Conservation (phyloP, 2,888 invertebrate species). For the Cenopis cana region DNA sequence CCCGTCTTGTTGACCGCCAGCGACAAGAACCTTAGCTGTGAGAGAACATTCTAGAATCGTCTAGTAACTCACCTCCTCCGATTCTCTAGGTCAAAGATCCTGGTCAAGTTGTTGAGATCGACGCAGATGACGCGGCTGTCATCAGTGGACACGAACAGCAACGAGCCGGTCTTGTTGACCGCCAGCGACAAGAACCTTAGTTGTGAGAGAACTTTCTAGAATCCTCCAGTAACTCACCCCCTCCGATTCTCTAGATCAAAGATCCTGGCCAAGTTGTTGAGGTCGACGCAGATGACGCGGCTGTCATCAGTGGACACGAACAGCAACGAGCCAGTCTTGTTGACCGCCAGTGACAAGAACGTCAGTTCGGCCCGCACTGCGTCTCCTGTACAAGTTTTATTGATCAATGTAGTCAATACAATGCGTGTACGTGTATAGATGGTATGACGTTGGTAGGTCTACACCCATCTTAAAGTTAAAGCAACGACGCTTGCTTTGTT, state of each 20-base stretch:
- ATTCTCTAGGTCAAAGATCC: conserved; percentile 52
- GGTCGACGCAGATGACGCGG: conserved; percentile 71
- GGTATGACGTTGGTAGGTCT: no score
- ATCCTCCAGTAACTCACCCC: conserved; percentile 65
- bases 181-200: no score
- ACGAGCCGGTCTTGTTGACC: no score
- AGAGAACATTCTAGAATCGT: not conserved
- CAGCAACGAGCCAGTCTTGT: conserved; percentile 71
- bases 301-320: conserved; percentile 79
- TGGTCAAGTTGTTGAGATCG: no score
- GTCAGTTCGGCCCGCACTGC: conserved; percentile 66
- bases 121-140: no score
- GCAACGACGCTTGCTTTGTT: no score
- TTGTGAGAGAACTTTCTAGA: not conserved
- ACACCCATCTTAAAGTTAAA: no score
- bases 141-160: no score
- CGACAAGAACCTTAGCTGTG: conserved; percentile 61
- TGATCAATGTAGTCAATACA: not conserved
- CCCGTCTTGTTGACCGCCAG: conserved; percentile 75
- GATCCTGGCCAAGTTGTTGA: conserved; percentile 67
- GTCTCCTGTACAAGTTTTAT: conserved; percentile 49
- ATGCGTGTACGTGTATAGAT: no score
- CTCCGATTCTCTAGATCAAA: conserved; percentile 77
- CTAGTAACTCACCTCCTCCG: conserved; percentile 70
- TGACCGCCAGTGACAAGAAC: conserved; percentile 71